phyloP scores from a whole-genome alignment of 2,113 vertebrate genomes.

The Mungos mungo region DNA sequence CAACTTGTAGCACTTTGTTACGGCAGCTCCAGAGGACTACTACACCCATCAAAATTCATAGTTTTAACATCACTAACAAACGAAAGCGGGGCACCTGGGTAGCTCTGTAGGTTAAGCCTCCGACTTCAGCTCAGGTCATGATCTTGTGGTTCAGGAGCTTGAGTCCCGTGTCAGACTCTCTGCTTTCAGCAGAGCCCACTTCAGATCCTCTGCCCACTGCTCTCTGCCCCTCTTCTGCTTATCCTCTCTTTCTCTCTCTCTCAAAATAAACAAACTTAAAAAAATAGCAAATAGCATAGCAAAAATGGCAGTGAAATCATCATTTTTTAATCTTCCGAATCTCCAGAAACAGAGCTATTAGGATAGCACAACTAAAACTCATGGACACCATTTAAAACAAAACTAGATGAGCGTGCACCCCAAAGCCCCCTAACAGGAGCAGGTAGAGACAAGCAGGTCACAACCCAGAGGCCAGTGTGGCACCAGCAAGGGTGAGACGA shows the following conservation, averaged over 20 bases:
- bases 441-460: background rate
- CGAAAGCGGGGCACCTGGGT: background rate
- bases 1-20: background rate
- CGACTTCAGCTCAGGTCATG: too few species aligned
- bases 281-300: background rate
- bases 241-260: too few species aligned
- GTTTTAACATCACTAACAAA: background rate
- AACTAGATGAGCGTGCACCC: background rate
- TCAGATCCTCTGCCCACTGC: too few species aligned
- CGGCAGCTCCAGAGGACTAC: background rate
- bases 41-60: background rate
- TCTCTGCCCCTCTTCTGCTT: too few species aligned
- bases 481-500: background rate
- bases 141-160: too few species aligned
- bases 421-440: background rate
- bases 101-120: too few species aligned
- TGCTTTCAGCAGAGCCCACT: too few species aligned
- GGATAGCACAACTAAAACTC: background rate
- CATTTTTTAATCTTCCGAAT: background rate
- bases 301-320: background rate
- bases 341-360: background rate
- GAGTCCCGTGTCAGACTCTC: too few species aligned
- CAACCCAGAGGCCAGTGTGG: background rate
- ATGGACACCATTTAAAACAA: background rate
- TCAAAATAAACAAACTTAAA: too few species aligned